Evolutionary conservation across 2,888 invertebrate species (phyloP).

Genomic region (Drosophila cracens): DNA sequence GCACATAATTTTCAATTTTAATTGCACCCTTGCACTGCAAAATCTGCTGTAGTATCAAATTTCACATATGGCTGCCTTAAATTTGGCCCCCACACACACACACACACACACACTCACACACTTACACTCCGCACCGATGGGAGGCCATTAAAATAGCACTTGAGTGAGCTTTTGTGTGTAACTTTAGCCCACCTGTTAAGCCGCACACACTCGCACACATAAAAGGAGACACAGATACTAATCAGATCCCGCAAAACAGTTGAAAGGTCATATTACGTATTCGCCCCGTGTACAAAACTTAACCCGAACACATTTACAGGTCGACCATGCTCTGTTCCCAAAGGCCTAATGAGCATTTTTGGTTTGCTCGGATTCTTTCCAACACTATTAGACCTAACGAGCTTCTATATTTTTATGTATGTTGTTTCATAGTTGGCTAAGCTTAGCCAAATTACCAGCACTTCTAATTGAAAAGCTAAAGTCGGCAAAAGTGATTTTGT

Average conservation of each 20-base stretch:
- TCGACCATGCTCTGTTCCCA: neutral
- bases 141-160: slow-evolving; percentile 52
- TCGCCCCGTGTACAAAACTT: slow-evolving; percentile 43
- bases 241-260: slow-evolving; percentile 34
- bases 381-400: neutral
- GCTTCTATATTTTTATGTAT: neutral
- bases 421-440: neutral
- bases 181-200: slow-evolving; percentile 49
- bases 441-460: neutral
- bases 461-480: neutral
- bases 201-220: slow-evolving; percentile 6
- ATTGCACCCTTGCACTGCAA: slow-evolving; percentile 1
- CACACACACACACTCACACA: neutral
- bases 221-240: slow-evolving; percentile 28
- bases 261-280: slow-evolving; percentile 62
- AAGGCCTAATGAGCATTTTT: slow-evolving; percentile 1
- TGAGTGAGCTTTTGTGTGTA: slow-evolving; percentile 33
- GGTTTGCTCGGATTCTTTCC: neutral
- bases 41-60: slow-evolving; percentile 8
- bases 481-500: neutral
- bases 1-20: neutral
- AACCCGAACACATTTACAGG: slow-evolving; percentile 43
- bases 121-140: slow-evolving; percentile 10
- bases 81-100: neutral
- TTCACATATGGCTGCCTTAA: neutral